Evolutionary conservation across 2,888 invertebrate species (phyloP), one percentile per base, ranked within the genome.

Genomic region (Metalampra italica): DNA sequence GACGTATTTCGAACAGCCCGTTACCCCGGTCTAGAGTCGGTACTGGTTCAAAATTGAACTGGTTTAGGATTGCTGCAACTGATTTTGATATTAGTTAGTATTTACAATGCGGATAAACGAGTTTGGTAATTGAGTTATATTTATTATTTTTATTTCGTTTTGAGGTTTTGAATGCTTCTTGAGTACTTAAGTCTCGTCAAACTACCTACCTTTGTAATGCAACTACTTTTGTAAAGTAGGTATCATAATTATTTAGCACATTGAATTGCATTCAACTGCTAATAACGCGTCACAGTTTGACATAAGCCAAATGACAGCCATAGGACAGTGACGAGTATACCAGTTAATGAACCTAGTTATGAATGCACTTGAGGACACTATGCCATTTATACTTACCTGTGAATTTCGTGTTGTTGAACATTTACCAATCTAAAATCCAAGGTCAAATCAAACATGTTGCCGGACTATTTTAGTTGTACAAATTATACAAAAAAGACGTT

Each of bases 1-100:
- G 51, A 55, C 50, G 52, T 63, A 65, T 65, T 68, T 60, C 66
- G 66, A 60, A 55, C 64, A 66, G 60, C 55, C 62, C 68, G 71
- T 69, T 70, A 71, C 66, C n/a, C 38, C 53, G 59, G 52, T 63
- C 50, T 54, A 56, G 22, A 22, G 22, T 22, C 22, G 5, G 48
- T 44, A 54, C 52, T 57, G 47, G 55, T 59, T 55, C 54, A 37
- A 51, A 49, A 55, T 49, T 55, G 52, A 58, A 66, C 72, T 59
- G 60, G 66, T 68, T 74, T 62, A 57, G 54, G 57, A 65, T 57
- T 60, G 58, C 62, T 60, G 60, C 49, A 52, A 34, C 50, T 54
- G 56, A 59, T 61, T 60, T 56, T 29, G 14, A 51, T 47, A 53
- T 60, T 51, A 54, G 52, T 49, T 51, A 46, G 52, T 22, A 22